A percentile compares a stretch with the other conserved stretches of the same genome.
Conservation (phyloP, 2,797 vertebrate genomes). For the Gadopsis bispinosus region DNA sequence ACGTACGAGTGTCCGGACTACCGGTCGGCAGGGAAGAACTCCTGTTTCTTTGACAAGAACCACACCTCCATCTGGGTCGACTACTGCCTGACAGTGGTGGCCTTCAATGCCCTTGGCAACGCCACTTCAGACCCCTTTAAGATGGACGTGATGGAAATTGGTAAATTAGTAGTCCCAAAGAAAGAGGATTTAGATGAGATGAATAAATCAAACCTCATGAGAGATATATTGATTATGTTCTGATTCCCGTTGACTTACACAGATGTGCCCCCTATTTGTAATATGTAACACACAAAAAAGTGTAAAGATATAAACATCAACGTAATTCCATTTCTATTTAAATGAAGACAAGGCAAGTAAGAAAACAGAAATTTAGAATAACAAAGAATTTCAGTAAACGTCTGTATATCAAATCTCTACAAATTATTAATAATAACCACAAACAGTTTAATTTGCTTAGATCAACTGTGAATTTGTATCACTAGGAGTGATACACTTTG, state of each 20-base stretch:
- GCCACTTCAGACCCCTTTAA: conserved; percentile 83
- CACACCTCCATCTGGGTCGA: conserved; percentile 88
- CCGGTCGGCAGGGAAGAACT: conserved; percentile 86
- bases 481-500: neutral
- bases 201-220: neutral
- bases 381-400: neutral
- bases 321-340: neutral
- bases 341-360: neutral
- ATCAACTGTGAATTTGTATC: conserved; percentile 12
- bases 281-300: neutral
- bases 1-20: conserved; percentile 92
- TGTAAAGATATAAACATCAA: neutral
- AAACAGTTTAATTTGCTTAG: neutral
- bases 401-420: neutral
- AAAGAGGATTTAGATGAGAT: neutral
- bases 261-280: neutral
- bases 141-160: conserved; percentile 88
- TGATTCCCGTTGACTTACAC: neutral
- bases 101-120: conserved; percentile 88
- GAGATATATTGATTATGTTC: neutral
- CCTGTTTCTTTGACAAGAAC: conserved; percentile 91
- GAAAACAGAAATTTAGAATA: neutral
- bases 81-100: conserved; percentile 88
- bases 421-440: neutral
- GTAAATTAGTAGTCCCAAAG: conserved; percentile 79